Evolutionary conservation across 2,797 vertebrate genomes (phyloP).

Genomic region (Corythornis leucogaster): DNA sequence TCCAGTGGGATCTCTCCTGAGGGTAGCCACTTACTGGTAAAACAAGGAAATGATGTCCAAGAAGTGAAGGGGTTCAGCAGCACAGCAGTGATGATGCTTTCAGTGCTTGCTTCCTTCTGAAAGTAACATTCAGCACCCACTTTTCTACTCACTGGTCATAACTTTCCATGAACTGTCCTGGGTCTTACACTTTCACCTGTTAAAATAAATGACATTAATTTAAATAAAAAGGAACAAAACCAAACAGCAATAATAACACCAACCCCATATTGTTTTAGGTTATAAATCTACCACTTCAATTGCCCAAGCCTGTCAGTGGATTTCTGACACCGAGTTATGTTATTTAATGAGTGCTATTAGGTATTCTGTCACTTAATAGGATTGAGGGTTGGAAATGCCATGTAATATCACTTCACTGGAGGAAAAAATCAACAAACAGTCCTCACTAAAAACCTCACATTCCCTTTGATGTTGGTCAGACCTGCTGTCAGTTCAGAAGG

Average conservation of each 20-base stretch:
- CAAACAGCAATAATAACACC: slow-evolving; percentile 1
- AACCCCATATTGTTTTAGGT: not conserved
- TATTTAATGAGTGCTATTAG: slow-evolving; percentile 72
- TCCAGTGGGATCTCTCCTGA: not conserved
- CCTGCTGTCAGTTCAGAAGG: slow-evolving; percentile 57
- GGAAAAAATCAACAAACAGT: slow-evolving; percentile 69
- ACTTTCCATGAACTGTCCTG: slow-evolving; percentile 17
- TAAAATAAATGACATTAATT: slow-evolving; percentile 49
- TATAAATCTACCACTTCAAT: slow-evolving; percentile 41
- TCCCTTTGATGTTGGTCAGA: slow-evolving; percentile 45
- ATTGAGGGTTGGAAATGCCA: slow-evolving; percentile 68
- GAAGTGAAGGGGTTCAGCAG: not conserved
- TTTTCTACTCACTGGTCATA: not conserved
- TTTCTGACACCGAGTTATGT: slow-evolving; percentile 64
- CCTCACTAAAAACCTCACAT: not conserved
- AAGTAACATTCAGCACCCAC: not conserved
- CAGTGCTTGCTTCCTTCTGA: not conserved
- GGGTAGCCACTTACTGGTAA: not conserved
- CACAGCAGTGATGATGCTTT: not conserved
- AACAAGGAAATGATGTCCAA: not conserved
- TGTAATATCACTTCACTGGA: slow-evolving; percentile 68
- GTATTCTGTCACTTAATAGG: slow-evolving; percentile 68
- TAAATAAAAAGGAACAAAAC: not conserved
- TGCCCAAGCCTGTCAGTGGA: slow-evolving; percentile 30
- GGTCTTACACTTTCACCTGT: not conserved